These are phyloP conservation scores for Melanaphis sacchari DNA, from an alignment of 1,140 invertebrate genomes.

Conservation along the genomic window DNA sequence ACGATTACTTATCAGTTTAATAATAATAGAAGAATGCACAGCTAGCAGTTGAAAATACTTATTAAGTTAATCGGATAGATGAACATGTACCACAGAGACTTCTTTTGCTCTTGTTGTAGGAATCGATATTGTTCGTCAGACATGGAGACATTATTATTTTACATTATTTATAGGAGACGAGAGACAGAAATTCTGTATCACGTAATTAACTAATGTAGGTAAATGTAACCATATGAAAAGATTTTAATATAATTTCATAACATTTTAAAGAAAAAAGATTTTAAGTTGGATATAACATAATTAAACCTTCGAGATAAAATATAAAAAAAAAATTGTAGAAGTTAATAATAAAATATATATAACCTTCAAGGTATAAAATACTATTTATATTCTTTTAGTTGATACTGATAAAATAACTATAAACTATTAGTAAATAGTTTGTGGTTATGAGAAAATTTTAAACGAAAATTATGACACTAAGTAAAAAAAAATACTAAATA, in stretches of 20 bases:
- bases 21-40: not conserved
- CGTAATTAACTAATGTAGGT: not conserved
- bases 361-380: not conserved
- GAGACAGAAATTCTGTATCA: not conserved
- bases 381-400: not conserved
- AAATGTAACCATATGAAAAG: not conserved
- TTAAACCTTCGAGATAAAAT: not conserved
- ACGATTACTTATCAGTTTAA: not conserved
- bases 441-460: too few species aligned
- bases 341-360: not conserved
- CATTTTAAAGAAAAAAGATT: not conserved
- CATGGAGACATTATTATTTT: not conserved
- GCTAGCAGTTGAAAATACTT: not conserved
- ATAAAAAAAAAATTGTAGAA: not conserved
- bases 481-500: too few species aligned
- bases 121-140: not conserved
- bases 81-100: not conserved
- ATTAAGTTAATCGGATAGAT: slow-evolving; percentile 27
- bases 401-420: not conserved
- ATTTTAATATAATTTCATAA: not conserved
- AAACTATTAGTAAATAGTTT: too few species aligned
- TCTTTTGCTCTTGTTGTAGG: not conserved
- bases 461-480: too few species aligned
- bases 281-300: not conserved
- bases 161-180: not conserved